These are phyloP conservation scores for Sycophila texana DNA, from an alignment of 2,888 invertebrate species.

Conservation along the genomic window DNA sequence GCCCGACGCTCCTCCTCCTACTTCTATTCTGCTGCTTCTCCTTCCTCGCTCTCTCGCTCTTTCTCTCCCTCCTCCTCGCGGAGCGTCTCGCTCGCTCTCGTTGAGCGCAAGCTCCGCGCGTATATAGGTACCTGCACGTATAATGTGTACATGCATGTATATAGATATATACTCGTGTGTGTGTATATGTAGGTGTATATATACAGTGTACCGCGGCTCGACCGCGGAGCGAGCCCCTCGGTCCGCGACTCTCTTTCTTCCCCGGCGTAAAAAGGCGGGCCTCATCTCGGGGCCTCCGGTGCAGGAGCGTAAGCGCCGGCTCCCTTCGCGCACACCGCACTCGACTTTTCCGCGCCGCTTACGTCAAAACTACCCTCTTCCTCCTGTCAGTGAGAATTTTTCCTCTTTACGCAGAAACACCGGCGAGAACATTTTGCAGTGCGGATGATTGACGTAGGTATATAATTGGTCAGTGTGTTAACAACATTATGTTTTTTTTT, in stretches of 20 bases:
- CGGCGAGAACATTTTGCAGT: too few relatives aligned
- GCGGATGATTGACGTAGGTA: too few relatives aligned
- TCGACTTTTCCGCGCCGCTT: too few relatives aligned
- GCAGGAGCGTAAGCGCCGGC: constrained; percentile 59
- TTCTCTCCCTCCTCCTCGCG: constrained; percentile 6
- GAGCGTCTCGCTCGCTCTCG: constrained; percentile 33
- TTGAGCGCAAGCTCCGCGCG: not conserved
- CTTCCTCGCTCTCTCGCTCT: constrained; percentile 41
- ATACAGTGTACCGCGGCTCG: not conserved
- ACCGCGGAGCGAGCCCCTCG: constrained; percentile 14
- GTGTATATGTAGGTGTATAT: not conserved
- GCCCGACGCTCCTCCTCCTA: constrained; percentile 51
- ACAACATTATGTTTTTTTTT: too few relatives aligned
- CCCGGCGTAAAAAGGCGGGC: constrained; percentile 70
- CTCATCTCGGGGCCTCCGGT: constrained; percentile 60
- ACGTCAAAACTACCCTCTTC: too few relatives aligned
- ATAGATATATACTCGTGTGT: not conserved
- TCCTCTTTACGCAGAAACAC: too few relatives aligned
- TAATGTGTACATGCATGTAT: not conserved
- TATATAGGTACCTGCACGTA: not conserved
- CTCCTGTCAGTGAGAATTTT: too few relatives aligned
- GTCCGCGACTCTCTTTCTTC: constrained; percentile 55
- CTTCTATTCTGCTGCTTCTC: constrained; percentile 54
- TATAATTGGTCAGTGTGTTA: too few relatives aligned
- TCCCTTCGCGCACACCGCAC: constrained; percentile 10